Percentiles rank a stretch among this genome's conserved stretches.
These are phyloP conservation scores for Drosophila formosana DNA, from an alignment of 2,888 invertebrate genomes.

Conservation along the genomic window DNA sequence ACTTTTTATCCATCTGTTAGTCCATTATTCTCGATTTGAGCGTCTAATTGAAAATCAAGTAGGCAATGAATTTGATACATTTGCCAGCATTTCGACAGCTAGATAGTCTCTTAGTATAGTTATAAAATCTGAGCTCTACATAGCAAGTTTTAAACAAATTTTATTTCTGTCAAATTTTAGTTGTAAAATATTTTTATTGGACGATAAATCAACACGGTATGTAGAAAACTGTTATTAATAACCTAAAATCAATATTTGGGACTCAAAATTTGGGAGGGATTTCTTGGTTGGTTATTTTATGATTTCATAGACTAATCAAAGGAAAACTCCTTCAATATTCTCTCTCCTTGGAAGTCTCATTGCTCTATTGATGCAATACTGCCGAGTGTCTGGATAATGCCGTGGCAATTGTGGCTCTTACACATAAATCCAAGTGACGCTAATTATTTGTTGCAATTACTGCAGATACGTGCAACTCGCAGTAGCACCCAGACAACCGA, in stretches of 20 bases:
- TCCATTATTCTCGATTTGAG: background rate
- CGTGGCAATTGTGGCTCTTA: constrained; percentile 60
- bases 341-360: background rate
- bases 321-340: background rate
- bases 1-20: too few relatives aligned
- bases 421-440: constrained; percentile 80
- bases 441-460: constrained; percentile 82
- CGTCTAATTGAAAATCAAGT: background rate
- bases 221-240: too few relatives aligned
- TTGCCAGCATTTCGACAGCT: background rate
- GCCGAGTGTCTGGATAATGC: constrained; percentile 26
- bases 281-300: too few relatives aligned
- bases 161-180: background rate
- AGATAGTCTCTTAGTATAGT: background rate
- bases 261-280: too few relatives aligned
- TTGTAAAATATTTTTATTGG: background rate
- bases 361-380: constrained; percentile 40
- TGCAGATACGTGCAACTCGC: constrained; percentile 66
- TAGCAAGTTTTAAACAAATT: background rate
- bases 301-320: background rate
- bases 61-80: background rate
- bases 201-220: too few relatives aligned
- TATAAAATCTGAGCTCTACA: background rate
- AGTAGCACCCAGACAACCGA: constrained; percentile 16
- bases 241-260: too few relatives aligned